Base-by-base conservation (phyloP, 1,140 invertebrate species). In the Maniola jurtina region DNA sequence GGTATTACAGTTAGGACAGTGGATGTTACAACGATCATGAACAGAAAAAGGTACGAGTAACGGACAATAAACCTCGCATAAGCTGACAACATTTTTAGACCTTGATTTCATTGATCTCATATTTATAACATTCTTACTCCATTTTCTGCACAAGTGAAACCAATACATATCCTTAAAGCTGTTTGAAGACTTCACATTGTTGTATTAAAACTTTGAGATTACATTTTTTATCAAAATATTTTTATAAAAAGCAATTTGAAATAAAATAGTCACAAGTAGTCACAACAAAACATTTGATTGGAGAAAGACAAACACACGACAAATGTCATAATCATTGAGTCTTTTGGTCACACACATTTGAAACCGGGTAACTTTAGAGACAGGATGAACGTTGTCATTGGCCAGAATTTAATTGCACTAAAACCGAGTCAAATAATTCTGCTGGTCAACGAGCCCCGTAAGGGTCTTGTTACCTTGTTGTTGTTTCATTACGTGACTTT, bases 31-130 rank as follows among this genome's bases (percentile, higher is more conserved):
- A 94, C 93, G 58, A 96, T 93, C 40, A 92, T 90, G 45, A 94
- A 83, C 64, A 97, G 86, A 73, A 96, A 93, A 55, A 94, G 82
- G 83, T 94, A 96, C 34, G 96, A 96, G 81, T 96, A 93, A 78
- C 95, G 93, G 69, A 95, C 94, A 82, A 97, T 91, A 70, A 96
- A 90, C 71, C 90, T 92, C 76, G 92, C 92, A 83, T 93, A 93
- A 84, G 90, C 89, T 75, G 90, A 89, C 90, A 93, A 92, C 86
- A 91, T 91, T 69, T 81, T 88, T 70, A 72, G 66, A 69, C 66
- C 66, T 72, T 68, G 70, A 64, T 70, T 82, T 79, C 71, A 72
- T 72, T 67, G 69, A 72, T 79, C 65, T 83, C 86, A 86, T 87
- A 79, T 71, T 85, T 83, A 76, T 55, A 68, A 45, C 42, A 45